phyloP scores from a whole-genome alignment of 2,888 invertebrate genomes.

The Lepidonotus clava region DNA sequence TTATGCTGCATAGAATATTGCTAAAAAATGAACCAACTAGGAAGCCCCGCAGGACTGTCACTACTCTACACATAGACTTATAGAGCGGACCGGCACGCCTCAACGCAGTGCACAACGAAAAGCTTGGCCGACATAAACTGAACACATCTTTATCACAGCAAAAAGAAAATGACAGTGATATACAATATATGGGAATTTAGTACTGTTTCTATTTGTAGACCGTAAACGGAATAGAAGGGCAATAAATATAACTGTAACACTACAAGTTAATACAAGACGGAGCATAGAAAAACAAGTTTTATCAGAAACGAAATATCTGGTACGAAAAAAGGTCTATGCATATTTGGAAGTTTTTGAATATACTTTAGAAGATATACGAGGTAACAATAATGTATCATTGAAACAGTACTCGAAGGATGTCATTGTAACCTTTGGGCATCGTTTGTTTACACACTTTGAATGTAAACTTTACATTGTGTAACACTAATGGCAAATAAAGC shows the following conservation, averaged over 20 bases:
- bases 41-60: conserved; percentile 1
- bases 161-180: conserved; percentile 29
- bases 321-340: neutral
- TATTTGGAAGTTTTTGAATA: conserved; percentile 24
- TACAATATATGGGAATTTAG: conserved; percentile 24
- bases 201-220: neutral
- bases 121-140: conserved; percentile 37
- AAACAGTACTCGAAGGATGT: too few species aligned
- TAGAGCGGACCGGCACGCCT: conserved; percentile 19
- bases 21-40: conserved; percentile 33
- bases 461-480: too few species aligned
- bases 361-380: conserved; percentile 3
- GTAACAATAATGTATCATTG: conserved; percentile 3
- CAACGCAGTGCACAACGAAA: conserved; percentile 30
- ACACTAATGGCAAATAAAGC: too few species aligned
- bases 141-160: conserved; percentile 48
- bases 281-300: too few species aligned
- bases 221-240: neutral
- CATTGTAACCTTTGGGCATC: too few species aligned
- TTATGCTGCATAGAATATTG: conserved; percentile 50
- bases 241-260: neutral
- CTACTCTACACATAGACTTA: conserved; percentile 39
- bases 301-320: neutral
- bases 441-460: too few species aligned
- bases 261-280: neutral